Conservation (phyloP, 2,888 invertebrate species). For the Petrolisthes manimaculis region DNA sequence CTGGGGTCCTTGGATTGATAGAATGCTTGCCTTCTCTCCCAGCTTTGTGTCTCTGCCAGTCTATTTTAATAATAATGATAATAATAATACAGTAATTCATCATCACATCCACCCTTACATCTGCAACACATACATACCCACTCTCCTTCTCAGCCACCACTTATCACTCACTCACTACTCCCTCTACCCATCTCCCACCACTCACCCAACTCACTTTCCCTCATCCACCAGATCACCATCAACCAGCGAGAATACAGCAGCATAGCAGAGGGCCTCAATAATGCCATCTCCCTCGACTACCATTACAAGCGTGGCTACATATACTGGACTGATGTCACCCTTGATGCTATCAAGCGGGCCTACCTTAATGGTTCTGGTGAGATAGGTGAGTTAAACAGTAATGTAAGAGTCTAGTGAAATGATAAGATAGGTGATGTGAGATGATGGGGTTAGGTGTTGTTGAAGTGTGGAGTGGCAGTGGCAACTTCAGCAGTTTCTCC, state of each 20-base stretch:
- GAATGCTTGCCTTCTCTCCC: too few relatives aligned
- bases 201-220: not conserved
- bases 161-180: not conserved
- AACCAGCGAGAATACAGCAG: constrained; percentile 48
- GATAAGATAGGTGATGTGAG: not conserved
- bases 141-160: not conserved
- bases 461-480: too few relatives aligned
- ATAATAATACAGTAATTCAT: not conserved
- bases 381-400: constrained; percentile 41
- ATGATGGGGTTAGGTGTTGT: too few relatives aligned
- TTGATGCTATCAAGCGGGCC: constrained; percentile 64
- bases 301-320: constrained; percentile 82
- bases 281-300: constrained; percentile 87
- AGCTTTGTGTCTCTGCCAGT: not conserved
- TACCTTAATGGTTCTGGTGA: constrained; percentile 57
- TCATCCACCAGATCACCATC: constrained; percentile 58
- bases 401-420: not conserved
- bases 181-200: not conserved
- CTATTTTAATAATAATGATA: not conserved
- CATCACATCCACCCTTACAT: not conserved
- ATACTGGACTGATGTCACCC: constrained; percentile 88
- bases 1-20: too few relatives aligned
- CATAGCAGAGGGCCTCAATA: constrained; percentile 77
- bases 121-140: not conserved
- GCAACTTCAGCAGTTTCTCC: too few relatives aligned